These are phyloP conservation scores for Clostera curtula DNA, from an alignment of 2,888 invertebrate genomes.

Conservation along the genomic window DNA sequence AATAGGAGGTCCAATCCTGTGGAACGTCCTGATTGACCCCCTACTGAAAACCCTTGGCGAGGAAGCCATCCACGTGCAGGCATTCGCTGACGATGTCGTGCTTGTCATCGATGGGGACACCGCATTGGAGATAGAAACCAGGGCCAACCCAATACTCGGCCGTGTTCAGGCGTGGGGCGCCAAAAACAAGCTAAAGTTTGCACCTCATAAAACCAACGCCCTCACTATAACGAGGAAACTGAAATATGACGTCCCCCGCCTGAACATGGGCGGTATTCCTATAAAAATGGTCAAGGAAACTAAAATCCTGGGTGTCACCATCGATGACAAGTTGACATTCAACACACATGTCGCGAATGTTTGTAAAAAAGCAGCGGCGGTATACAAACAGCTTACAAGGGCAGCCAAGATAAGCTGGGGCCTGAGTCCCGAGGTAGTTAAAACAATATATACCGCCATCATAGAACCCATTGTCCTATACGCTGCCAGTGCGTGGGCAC, in stretches of 20 bases:
- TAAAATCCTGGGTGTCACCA: background rate
- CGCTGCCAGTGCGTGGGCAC: too few species aligned
- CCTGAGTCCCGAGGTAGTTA: constrained; percentile 1
- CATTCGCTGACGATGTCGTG: too few species aligned
- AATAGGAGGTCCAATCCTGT: constrained; percentile 8
- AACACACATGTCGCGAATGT: background rate
- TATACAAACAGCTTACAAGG: constrained; percentile 2
- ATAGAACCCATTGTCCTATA: constrained; percentile 3
- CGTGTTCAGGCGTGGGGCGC: constrained; percentile 6
- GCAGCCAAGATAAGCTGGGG: constrained; percentile 5
- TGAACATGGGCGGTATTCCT: background rate
- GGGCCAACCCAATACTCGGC: constrained; percentile 5
- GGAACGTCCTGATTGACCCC: constrained; percentile 10
- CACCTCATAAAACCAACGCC: constrained; percentile 1
- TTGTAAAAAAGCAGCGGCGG: background rate
- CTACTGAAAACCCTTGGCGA: background rate
- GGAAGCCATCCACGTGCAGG: background rate
- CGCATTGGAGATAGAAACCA: constrained; percentile 4
- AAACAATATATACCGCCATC: constrained; percentile 2
- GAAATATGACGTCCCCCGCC: constrained; percentile 1
- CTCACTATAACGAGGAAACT: background rate
- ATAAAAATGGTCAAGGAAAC: background rate
- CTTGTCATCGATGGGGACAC: constrained; percentile 6
- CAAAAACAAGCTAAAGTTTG: constrained; percentile 5
- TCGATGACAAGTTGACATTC: background rate